phyloP scores from a whole-genome alignment of 2,797 vertebrate species.

The Aulostomus chinensis region DNA sequence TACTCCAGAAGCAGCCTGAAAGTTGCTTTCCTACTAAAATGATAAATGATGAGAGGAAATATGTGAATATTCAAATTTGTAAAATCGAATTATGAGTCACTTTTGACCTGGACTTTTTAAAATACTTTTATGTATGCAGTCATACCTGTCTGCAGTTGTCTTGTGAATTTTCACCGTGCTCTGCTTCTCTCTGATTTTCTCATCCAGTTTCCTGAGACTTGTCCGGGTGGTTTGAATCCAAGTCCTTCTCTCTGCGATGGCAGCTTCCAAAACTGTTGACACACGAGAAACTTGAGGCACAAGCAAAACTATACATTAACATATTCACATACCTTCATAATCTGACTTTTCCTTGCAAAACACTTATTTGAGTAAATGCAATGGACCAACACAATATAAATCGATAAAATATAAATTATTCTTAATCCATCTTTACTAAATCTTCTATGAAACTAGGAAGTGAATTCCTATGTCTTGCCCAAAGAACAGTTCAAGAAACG shows the following conservation, averaged over 20 bases:
- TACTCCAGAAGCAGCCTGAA: constrained; percentile 70
- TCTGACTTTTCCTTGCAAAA: no score
- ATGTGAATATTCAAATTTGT: background rate
- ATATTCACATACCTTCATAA: no score
- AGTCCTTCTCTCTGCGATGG: constrained; percentile 63
- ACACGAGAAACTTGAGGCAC: constrained; percentile 1
- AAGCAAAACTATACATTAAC: background rate
- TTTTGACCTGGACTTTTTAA: no score
- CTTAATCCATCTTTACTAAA: no score
- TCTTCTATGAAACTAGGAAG: no score
- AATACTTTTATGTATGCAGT: background rate
- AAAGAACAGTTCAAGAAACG: no score
- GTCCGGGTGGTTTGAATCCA: constrained; percentile 41
- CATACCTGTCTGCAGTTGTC: constrained; percentile 69
- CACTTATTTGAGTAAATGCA: no score
- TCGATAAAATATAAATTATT: no score
- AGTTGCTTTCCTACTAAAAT: constrained; percentile 65
- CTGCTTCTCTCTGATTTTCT: constrained; percentile 64
- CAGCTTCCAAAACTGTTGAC: constrained; percentile 57
- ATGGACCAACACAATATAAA: no score
- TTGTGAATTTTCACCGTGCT: constrained; percentile 55
- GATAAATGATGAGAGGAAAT: constrained; percentile 11
- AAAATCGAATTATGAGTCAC: no score
- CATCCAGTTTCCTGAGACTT: constrained; percentile 60
- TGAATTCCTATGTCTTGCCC: no score